Evolutionary conservation across 2,113 vertebrate species (phyloP).

Genomic region (Cisticola juncidis): DNA sequence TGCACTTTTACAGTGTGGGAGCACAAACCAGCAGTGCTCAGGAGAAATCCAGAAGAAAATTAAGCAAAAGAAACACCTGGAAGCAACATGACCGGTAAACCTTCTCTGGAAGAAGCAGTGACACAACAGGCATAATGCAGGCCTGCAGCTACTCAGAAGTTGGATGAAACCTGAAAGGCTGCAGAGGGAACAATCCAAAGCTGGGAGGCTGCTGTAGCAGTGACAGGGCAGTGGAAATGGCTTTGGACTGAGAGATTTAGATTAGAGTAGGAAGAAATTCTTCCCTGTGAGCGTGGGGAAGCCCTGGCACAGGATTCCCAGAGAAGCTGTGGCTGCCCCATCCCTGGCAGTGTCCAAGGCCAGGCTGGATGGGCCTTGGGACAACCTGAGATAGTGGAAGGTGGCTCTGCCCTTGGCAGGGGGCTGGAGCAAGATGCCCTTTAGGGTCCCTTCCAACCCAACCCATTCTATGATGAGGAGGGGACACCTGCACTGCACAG

Average conservation of each 20-base stretch:
- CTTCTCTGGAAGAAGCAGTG: not conserved
- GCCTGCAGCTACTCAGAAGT: not conserved
- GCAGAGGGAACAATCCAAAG: not conserved
- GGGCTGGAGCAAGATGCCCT: not conserved
- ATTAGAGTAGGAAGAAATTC: not conserved
- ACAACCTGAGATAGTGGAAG: not conserved
- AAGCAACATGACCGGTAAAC: not conserved
- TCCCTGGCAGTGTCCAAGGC: not conserved
- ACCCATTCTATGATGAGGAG: not conserved
- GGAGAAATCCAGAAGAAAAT: not conserved
- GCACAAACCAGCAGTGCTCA: not conserved
- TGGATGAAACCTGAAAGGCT: not conserved
- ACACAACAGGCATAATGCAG: fast-evolving
- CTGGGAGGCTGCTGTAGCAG: not conserved
- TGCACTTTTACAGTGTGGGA: not conserved
- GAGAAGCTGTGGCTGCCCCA: not conserved
- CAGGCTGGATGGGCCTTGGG: not conserved
- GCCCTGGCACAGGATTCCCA: not conserved
- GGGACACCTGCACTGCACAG: not conserved
- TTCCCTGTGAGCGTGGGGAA: fast-evolving
- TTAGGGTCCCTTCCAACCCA: not conserved
- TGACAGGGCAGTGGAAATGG: not conserved
- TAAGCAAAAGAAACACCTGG: not conserved
- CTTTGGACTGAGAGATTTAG: not conserved
- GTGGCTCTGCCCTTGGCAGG: not conserved